Conservation (phyloP, 2,113 vertebrate species). For the Lamprotornis superbus region DNA sequence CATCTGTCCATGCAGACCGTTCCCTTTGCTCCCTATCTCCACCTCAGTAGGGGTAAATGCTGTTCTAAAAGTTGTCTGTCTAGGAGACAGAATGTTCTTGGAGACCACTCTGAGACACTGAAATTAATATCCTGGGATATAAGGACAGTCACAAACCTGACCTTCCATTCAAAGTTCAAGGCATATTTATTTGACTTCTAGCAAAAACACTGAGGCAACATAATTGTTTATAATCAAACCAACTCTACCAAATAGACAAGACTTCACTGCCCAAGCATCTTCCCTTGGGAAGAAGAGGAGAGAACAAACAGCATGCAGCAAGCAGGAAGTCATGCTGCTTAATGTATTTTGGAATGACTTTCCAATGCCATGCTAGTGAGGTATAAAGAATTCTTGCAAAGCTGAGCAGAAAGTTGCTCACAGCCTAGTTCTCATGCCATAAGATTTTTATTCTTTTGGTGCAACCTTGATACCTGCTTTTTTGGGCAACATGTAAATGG, state of each 20-base stretch:
- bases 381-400: background rate
- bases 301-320: background rate
- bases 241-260: background rate
- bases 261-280: background rate
- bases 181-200: background rate
- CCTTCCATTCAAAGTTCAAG: background rate
- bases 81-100: slow-evolving; percentile 38
- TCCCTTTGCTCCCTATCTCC: background rate
- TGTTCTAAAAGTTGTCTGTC: background rate
- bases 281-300: background rate
- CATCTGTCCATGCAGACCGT: background rate
- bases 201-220: background rate
- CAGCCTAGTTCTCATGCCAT: background rate
- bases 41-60: background rate
- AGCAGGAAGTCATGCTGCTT: background rate
- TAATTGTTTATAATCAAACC: background rate
- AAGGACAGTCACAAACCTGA: background rate
- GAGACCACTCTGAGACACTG: background rate
- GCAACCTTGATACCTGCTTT: background rate
- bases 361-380: background rate
- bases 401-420: background rate
- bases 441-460: background rate
- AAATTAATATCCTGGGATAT: background rate
- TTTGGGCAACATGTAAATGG: background rate
- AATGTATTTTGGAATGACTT: background rate